Evolutionary conservation across 2,113 vertebrate genomes (phyloP).

Genomic region (Mixornis gularis): DNA sequence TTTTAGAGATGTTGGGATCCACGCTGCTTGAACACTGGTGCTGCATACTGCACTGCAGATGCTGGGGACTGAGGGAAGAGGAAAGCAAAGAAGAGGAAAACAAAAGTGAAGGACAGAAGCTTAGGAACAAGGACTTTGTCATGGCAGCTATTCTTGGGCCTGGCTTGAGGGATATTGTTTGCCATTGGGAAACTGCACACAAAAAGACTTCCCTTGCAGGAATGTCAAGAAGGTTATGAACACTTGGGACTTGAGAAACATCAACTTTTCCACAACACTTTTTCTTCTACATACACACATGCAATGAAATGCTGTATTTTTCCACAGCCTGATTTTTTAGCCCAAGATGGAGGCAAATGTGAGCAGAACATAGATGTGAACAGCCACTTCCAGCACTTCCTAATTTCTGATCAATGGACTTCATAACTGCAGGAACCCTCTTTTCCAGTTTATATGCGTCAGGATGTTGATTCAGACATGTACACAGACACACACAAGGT

Average conservation of each 20-base stretch:
- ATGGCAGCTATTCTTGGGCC: background rate
- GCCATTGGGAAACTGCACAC: background rate
- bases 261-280: background rate
- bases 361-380: background rate
- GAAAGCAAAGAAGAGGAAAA: background rate
- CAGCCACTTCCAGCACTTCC: background rate
- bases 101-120: background rate
- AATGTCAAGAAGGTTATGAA: background rate
- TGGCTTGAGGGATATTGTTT: background rate
- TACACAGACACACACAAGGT: fast-evolving
- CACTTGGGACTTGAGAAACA: background rate
- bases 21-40: background rate
- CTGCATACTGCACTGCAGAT: background rate
- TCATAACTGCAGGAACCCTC: background rate
- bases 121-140: background rate
- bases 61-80: background rate
- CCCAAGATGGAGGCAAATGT: background rate
- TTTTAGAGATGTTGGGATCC: background rate
- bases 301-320: background rate
- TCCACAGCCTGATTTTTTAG: background rate
- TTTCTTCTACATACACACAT: background rate
- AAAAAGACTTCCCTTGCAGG: background rate
- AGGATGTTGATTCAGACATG: background rate
- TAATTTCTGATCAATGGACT: background rate
- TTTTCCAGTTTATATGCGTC: background rate